These are phyloP conservation scores for Dinomys branickii DNA, from an alignment of 2,113 vertebrate species.

Conservation along the genomic window DNA sequence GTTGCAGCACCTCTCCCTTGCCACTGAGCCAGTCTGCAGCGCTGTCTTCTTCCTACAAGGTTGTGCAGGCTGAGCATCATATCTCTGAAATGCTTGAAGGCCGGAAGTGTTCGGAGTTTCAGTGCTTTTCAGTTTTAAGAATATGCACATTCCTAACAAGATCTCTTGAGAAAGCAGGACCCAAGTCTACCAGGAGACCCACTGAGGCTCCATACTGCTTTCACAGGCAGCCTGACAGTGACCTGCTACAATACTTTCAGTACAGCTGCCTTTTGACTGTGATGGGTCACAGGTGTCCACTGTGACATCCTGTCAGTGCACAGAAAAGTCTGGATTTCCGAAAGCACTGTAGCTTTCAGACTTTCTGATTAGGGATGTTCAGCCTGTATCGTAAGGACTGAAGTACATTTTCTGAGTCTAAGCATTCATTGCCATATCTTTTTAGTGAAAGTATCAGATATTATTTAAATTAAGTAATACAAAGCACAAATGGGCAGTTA, in stretches of 20 bases:
- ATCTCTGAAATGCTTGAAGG: neutral
- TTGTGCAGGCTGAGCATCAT: neutral
- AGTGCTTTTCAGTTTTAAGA: neutral
- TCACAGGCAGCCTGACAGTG: too few relatives aligned
- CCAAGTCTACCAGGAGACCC: too few relatives aligned
- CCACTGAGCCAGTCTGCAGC: accelerated
- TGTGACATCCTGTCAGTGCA: neutral
- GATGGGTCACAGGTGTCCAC: neutral
- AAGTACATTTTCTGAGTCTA: neutral
- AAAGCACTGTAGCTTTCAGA: neutral
- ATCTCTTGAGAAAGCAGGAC: neutral
- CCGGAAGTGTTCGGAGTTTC: too few relatives aligned
- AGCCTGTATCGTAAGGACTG: accelerated
- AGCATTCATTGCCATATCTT: neutral
- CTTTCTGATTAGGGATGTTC: neutral
- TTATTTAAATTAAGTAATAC: neutral
- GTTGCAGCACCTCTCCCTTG: neutral
- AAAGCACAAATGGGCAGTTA: neutral
- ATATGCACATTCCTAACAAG: neutral
- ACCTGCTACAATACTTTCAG: too few relatives aligned
- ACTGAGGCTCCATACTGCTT: neutral
- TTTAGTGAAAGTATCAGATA: neutral
- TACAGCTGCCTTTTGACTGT: neutral
- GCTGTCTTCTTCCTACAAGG: accelerated
- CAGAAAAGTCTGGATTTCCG: neutral